Evolutionary conservation across 2,113 vertebrate species (phyloP).

Genomic region (Ptilorrhoa leucosticta): DNA sequence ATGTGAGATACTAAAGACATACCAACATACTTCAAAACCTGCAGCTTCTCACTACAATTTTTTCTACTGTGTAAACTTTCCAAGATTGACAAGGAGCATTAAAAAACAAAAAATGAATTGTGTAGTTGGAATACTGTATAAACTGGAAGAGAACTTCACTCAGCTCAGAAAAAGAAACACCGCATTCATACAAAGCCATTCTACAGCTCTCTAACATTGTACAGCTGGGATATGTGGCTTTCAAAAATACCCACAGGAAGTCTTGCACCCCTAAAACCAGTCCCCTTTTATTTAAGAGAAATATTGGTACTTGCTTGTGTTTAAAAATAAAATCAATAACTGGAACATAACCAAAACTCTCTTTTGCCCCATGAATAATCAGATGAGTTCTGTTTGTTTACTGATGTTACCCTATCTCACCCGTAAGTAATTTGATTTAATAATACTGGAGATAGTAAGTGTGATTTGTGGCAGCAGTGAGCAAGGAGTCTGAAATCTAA

Average conservation of each 20-base stretch:
- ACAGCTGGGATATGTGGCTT: background rate
- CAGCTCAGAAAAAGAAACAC: background rate
- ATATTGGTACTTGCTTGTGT: background rate
- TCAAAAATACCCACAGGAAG: background rate
- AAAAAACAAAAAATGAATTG: background rate
- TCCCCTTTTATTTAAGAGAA: background rate
- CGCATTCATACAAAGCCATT: background rate
- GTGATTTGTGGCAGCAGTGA: background rate
- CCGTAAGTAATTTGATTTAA: constrained; percentile 39
- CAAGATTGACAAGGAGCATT: background rate
- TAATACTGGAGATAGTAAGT: constrained; percentile 15
- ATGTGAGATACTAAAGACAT: background rate
- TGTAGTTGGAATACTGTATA: background rate
- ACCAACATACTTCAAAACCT: background rate
- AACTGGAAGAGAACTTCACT: background rate
- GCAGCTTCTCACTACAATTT: background rate
- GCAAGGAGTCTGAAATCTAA: background rate
- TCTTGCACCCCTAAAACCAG: background rate
- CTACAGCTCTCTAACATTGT: background rate
- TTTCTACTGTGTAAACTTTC: background rate
- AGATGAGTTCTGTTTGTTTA: constrained; percentile 5
- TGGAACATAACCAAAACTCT: background rate
- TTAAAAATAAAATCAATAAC: background rate
- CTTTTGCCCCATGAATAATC: background rate
- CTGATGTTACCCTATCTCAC: constrained; percentile 22